Percentiles rank a stretch among this genome's conserved stretches.
phyloP scores from a whole-genome alignment of 2,797 vertebrate genomes.

The Lithobates pipiens region DNA sequence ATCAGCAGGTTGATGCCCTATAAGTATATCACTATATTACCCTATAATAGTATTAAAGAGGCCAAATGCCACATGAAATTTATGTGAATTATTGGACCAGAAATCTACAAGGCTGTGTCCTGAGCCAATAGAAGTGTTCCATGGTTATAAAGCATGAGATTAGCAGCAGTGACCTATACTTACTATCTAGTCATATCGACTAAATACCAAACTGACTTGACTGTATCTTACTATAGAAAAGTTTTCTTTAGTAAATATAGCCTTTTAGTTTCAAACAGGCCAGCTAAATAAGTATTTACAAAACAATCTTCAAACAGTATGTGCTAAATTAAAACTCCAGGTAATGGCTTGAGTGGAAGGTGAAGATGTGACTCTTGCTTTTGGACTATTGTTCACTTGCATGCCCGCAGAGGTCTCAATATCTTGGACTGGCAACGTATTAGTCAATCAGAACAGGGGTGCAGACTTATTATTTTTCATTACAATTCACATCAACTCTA shows the following conservation, averaged over 20 bases:
- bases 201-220: constrained; percentile 8
- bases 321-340: constrained; percentile 7
- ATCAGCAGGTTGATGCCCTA: background rate
- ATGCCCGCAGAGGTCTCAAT: background rate
- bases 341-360: background rate
- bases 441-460: too few relatives aligned
- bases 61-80: background rate
- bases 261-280: constrained; percentile 63
- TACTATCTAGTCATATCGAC: constrained; percentile 9
- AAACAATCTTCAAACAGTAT: constrained; percentile 74
- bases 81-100: constrained; percentile 6
- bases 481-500: too few relatives aligned
- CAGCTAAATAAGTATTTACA: constrained; percentile 67
- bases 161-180: constrained; percentile 73
- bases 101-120: constrained; percentile 76
- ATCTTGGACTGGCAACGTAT: background rate
- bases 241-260: constrained; percentile 12
- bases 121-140: constrained; percentile 75
- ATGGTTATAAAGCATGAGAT: constrained; percentile 31
- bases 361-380: background rate
- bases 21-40: background rate
- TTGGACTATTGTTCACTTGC: background rate
- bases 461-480: too few relatives aligned
- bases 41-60: background rate
- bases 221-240: background rate